phyloP scores from a whole-genome alignment of 1,140 invertebrate genomes.

The honey bee (Apis mellifera) region DNA sequence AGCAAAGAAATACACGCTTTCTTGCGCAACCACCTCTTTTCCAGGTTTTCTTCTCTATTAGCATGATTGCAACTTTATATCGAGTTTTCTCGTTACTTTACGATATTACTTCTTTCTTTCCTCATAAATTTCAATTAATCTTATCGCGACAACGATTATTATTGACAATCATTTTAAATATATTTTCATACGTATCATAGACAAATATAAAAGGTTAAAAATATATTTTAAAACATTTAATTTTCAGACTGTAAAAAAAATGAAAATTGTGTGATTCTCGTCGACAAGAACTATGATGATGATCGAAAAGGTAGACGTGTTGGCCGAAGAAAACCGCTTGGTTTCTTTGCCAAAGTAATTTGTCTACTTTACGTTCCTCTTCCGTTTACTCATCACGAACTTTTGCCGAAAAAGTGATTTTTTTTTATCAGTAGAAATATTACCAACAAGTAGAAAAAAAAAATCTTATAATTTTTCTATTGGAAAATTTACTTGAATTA shows the following conservation, averaged over 20 bases:
- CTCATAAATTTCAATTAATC: background rate
- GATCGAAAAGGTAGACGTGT: slow-evolving; percentile 36
- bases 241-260: no score
- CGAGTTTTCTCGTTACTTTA: background rate
- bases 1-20: slow-evolving; percentile 38
- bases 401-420: slow-evolving; percentile 8
- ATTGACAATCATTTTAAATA: no score
- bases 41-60: slow-evolving; percentile 43
- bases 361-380: slow-evolving; percentile 23
- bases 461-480: background rate
- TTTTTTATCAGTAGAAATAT: background rate
- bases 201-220: no score
- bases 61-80: background rate
- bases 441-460: background rate
- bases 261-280: slow-evolving; percentile 23
- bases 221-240: no score
- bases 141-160: background rate
- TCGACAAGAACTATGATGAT: slow-evolving; percentile 47
- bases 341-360: slow-evolving; percentile 56
- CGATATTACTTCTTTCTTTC: background rate
- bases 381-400: slow-evolving; percentile 1
- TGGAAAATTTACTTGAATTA: no score
- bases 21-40: slow-evolving; percentile 31
- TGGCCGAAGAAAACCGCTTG: slow-evolving; percentile 32
- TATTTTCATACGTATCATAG: no score